Percentiles rank a stretch among this genome's conserved stretches.
These are phyloP conservation scores for Ceratosolen fusciceps DNA, from an alignment of 1,140 invertebrate species.

Conservation along the genomic window DNA sequence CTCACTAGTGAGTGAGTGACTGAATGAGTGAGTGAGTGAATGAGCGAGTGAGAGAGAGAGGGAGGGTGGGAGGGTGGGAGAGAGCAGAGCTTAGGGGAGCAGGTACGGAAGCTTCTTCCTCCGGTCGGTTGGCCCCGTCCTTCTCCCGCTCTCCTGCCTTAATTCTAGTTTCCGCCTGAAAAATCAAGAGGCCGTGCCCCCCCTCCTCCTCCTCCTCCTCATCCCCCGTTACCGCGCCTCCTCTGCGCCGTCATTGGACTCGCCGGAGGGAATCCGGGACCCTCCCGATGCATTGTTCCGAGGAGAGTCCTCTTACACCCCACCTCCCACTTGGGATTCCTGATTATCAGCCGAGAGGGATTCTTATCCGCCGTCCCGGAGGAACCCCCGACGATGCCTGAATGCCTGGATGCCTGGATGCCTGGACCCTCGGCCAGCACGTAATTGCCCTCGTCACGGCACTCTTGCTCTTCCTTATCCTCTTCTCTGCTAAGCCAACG, in stretches of 20 bases:
- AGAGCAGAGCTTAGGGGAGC: background rate
- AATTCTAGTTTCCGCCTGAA: conserved; percentile 59
- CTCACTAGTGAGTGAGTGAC: no score
- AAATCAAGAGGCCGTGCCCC: conserved; percentile 56
- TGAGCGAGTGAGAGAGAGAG: conserved; percentile 43
- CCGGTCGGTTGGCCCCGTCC: no score
- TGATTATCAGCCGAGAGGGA: background rate
- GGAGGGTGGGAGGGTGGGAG: conserved; percentile 41
- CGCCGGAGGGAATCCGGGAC: no score
- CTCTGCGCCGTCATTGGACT: conserved; percentile 54
- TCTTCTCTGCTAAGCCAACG: no score
- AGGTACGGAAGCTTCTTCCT: conserved; percentile 46
- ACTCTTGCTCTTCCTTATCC: background rate
- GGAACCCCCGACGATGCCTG: no score
- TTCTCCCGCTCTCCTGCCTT: conserved; percentile 48
- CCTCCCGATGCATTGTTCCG: background rate
- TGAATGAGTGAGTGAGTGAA: conserved; percentile 25
- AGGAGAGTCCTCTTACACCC: no score
- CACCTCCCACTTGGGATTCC: background rate
- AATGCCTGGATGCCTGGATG: background rate
- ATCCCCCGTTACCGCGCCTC: conserved; percentile 24
- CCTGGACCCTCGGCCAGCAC: background rate
- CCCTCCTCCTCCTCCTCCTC: conserved; percentile 43
- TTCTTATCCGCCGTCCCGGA: no score
- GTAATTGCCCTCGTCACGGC: background rate